These are phyloP conservation scores for Megastigmus dorsalis DNA, from an alignment of 2,888 invertebrate species.

Conservation along the genomic window DNA sequence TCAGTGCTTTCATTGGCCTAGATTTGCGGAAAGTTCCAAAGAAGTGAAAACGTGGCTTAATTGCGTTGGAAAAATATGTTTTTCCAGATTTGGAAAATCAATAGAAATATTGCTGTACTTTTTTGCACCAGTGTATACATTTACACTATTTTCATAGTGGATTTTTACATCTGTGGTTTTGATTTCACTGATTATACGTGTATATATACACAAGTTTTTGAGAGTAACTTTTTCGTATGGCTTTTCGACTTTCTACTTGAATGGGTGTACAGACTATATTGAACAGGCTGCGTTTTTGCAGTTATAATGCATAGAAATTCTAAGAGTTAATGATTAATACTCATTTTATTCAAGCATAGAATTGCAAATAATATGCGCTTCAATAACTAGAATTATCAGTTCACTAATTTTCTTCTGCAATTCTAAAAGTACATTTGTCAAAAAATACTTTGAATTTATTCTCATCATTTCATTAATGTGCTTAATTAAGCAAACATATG, in stretches of 20 bases:
- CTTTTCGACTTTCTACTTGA: neutral
- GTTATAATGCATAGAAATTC: neutral
- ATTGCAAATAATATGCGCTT: neutral
- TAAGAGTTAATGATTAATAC: neutral
- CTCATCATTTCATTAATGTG: no score
- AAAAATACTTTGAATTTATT: neutral
- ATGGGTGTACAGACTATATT: no score
- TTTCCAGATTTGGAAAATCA: no score
- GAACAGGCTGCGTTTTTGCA: neutral
- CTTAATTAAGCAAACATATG: no score
- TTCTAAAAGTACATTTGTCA: neutral
- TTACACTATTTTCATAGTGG: no score
- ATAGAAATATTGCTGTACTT: no score
- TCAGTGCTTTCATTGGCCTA: no score
- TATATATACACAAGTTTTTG: neutral
- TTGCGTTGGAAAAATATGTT: no score
- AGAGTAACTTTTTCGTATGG: neutral
- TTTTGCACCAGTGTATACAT: no score
- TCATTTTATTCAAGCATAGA: neutral
- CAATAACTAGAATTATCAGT: neutral
- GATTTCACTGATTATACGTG: neutral
- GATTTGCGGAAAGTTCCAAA: no score
- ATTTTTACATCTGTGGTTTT: neutral
- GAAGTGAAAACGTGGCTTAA: no score
- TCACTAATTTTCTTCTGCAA: neutral